A percentile compares a stretch with the other conserved stretches of the same genome.
Evolutionary conservation across 1,140 invertebrate species (phyloP).

Genomic region (Lepeophtheirus salmonis): DNA sequence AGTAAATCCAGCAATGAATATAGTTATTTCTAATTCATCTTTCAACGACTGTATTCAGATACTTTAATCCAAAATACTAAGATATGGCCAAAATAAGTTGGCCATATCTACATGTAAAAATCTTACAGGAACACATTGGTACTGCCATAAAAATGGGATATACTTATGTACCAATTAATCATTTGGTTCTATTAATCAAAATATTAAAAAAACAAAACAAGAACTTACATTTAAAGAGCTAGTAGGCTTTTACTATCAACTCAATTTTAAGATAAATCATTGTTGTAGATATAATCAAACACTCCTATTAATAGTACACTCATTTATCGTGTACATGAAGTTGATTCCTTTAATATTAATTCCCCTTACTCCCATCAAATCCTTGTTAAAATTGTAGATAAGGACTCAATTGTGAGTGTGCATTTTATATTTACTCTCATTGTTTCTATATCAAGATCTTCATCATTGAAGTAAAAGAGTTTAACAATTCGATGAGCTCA

Average conservation of each 20-base stretch:
- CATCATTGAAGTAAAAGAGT: constrained; percentile 36
- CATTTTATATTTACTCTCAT: constrained; percentile 33
- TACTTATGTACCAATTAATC: constrained; percentile 67
- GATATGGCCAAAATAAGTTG: constrained; percentile 47
- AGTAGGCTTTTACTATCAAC: constrained; percentile 55
- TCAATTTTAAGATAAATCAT: constrained; percentile 40
- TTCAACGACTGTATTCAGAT: too few species aligned
- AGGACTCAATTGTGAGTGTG: not conserved
- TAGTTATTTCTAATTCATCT: too few species aligned
- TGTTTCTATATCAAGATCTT: too few species aligned
- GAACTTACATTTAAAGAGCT: constrained; percentile 49
- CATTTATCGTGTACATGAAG: constrained; percentile 10
- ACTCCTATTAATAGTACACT: constrained; percentile 1
- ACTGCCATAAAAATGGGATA: constrained; percentile 72
- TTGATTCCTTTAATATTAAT: not conserved
- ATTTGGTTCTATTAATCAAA: constrained; percentile 70
- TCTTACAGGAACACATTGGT: constrained; percentile 72
- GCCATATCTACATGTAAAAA: constrained; percentile 72
- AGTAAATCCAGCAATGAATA: constrained; percentile 2
- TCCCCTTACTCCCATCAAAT: not conserved
- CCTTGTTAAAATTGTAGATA: too few species aligned
- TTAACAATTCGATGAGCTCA: constrained; percentile 55
- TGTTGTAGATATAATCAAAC: constrained; percentile 35
- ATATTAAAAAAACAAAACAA: constrained; percentile 57
- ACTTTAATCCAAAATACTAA: too few species aligned